Conservation (phyloP, 2,797 vertebrate species). For the Phrynocephalus forsythii region DNA sequence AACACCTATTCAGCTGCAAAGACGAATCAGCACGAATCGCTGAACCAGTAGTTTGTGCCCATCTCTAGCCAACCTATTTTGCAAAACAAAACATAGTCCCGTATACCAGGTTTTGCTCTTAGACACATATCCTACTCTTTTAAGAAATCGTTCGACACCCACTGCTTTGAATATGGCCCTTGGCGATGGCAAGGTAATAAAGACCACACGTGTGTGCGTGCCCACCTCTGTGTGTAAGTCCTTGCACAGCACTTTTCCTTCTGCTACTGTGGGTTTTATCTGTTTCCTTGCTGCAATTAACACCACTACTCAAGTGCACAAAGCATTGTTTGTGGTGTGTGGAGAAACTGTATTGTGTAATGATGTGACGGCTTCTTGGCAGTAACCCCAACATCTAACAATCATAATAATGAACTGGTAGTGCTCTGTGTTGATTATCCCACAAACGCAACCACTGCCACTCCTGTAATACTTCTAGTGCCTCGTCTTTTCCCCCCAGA, state of each 20-base stretch:
- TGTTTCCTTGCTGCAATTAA: conserved; percentile 47
- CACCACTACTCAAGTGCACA: conserved; percentile 17
- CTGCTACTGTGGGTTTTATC: conserved; percentile 55
- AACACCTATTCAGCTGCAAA: too few relatives aligned
- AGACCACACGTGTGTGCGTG: too few relatives aligned
- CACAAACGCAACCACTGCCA: conserved; percentile 9
- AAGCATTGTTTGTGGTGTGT: conserved; percentile 60
- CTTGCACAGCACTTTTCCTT: not conserved
- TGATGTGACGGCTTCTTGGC: conserved; percentile 46
- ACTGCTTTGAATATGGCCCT: too few relatives aligned
- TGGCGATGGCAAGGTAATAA: not conserved
- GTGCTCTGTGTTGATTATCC: conserved; percentile 51
- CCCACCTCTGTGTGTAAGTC: not conserved
- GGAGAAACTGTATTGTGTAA: conserved; percentile 50
- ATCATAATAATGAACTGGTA: conserved; percentile 31
- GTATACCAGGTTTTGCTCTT: too few relatives aligned
- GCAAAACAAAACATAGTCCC: too few relatives aligned
- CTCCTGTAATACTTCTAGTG: too few relatives aligned
- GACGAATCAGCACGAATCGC: too few relatives aligned
- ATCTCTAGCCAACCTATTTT: too few relatives aligned
- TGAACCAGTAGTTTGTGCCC: too few relatives aligned
- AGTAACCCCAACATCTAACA: conserved; percentile 48
- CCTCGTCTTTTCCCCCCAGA: too few relatives aligned
- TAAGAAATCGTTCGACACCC: too few relatives aligned
- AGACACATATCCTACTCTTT: too few relatives aligned